Conservation (phyloP, 2,113 vertebrate species). For the Phalacrocorax carbo region DNA sequence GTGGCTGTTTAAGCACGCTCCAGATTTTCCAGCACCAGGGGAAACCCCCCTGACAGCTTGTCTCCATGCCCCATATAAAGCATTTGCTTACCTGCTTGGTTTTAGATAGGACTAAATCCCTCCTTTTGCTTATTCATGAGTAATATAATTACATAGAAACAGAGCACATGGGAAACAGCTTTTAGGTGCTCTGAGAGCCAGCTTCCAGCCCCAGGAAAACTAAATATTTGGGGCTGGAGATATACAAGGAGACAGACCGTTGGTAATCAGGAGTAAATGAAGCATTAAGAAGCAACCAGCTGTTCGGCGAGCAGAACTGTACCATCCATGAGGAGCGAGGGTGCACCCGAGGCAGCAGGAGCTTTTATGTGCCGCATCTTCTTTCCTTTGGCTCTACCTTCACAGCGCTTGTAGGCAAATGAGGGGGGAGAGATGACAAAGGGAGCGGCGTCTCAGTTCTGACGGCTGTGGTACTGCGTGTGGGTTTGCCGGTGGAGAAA, state of each 20-base stretch:
- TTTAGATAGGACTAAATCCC: not conserved
- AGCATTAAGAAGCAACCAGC: not conserved
- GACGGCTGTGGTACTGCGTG: rapidly evolving
- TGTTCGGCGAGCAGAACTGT: not conserved
- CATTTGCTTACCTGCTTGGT: not conserved
- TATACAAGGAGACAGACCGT: rapidly evolving
- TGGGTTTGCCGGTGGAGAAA: not conserved
- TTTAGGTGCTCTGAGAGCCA: not conserved
- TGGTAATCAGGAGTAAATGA: not conserved
- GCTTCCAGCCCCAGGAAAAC: not conserved
- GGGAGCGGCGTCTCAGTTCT: not conserved
- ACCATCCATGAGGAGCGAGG: not conserved
- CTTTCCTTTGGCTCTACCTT: not conserved
- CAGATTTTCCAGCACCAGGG: not conserved
- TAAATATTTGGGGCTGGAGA: not conserved
- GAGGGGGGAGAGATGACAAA: not conserved
- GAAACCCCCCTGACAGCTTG: rapidly evolving
- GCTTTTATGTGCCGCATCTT: not conserved
- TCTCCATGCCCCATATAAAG: rapidly evolving
- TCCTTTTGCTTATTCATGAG: not conserved
- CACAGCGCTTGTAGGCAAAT: not conserved
- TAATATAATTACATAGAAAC: rapidly evolving
- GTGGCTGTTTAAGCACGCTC: not conserved
- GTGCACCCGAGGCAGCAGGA: not conserved
- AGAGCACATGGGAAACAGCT: rapidly evolving